Percentiles rank a stretch among this genome's conserved stretches.
Conservation (phyloP, 2,888 invertebrate species). For the Microctonus hyperodae region DNA sequence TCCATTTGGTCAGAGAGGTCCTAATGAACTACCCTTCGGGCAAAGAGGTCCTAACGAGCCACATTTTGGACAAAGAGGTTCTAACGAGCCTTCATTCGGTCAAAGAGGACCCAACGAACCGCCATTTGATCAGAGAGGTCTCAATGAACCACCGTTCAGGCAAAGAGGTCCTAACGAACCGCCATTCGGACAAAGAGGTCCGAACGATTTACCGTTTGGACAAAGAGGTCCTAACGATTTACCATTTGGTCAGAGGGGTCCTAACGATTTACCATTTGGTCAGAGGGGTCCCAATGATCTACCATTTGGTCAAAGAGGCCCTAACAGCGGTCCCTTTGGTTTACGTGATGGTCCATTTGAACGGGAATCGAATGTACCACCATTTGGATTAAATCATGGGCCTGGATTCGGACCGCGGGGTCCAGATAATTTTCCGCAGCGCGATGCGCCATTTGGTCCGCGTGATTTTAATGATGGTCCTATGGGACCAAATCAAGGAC, state of each 20-base stretch:
- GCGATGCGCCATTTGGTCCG: constrained; percentile 24
- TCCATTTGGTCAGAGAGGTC: constrained; percentile 32
- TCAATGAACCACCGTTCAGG: constrained; percentile 31
- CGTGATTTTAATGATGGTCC: constrained; percentile 21
- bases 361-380: background rate
- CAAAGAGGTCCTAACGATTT: constrained; percentile 18
- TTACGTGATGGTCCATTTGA: constrained; percentile 21
- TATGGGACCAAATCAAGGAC: constrained; percentile 16
- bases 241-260: constrained; percentile 5
- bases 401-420: constrained; percentile 34
- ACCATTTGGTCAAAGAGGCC: constrained; percentile 28
- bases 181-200: constrained; percentile 5
- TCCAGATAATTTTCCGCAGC: constrained; percentile 29
- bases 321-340: constrained; percentile 33
- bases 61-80: constrained; percentile 32
- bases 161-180: constrained; percentile 18
- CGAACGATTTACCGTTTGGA: constrained; percentile 33
- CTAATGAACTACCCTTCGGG: constrained; percentile 29
- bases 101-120: constrained; percentile 12
- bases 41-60: constrained; percentile 30
- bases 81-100: constrained; percentile 22
- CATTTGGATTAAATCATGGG: constrained; percentile 27
- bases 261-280: constrained; percentile 35
- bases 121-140: constrained; percentile 30
- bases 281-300: constrained; percentile 27